Percentiles rank a stretch among this genome's conserved stretches.
phyloP scores from a whole-genome alignment of 2,888 invertebrate species.

The Epistrophe grossulariae region DNA sequence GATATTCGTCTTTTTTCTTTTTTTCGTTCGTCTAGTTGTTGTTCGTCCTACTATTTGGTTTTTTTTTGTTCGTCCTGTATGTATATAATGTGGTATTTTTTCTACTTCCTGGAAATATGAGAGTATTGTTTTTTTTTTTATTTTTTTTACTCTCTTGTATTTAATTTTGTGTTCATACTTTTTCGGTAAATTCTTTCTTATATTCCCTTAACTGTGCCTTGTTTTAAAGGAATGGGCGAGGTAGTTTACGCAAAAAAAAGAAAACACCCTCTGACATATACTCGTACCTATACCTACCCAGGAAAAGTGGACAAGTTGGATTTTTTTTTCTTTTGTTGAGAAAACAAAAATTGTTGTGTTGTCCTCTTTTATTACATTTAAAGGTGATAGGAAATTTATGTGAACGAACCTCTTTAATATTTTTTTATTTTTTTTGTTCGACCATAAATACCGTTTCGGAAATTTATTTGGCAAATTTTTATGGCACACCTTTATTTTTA shows the following conservation, averaged over 20 bases:
- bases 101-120: conserved; percentile 45
- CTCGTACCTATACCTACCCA: conserved; percentile 44
- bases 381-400: conserved; percentile 55
- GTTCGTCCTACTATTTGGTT: conserved; percentile 29
- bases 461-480: conserved; percentile 47
- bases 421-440: conserved; percentile 12
- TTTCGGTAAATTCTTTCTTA: conserved; percentile 12
- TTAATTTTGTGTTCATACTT: conserved; percentile 31
- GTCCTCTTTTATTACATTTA: conserved; percentile 50
- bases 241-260: conserved; percentile 33
- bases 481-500: conserved; percentile 49
- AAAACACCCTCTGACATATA: too few species aligned
- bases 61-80: conserved; percentile 19
- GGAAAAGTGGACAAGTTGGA: conserved; percentile 11
- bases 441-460: conserved; percentile 27
- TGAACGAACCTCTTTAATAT: conserved; percentile 64
- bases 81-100: conserved; percentile 46
- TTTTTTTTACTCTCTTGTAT: conserved; percentile 40
- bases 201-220: conserved; percentile 33
- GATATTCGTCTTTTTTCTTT: conserved; percentile 50
- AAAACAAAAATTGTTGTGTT: conserved; percentile 19
- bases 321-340: conserved; percentile 9
- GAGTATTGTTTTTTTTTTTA: conserved; percentile 17
- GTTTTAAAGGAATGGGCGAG: conserved; percentile 33
- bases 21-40: conserved; percentile 25